phyloP scores from a whole-genome alignment of 2,113 vertebrate species.

The Ahaetulla prasina region DNA sequence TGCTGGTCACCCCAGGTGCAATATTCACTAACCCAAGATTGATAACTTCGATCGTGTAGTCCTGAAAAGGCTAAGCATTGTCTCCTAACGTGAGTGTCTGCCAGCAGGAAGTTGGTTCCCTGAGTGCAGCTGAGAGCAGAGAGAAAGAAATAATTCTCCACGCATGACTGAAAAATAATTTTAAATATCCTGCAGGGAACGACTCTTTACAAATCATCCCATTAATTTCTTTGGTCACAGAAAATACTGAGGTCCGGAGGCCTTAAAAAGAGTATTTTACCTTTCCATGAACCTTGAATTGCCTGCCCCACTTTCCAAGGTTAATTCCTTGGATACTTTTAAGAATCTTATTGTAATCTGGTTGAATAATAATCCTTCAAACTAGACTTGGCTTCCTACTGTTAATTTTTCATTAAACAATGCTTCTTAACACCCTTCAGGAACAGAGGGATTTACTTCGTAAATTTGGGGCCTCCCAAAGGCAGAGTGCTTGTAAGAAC shows the following conservation, averaged over 20 bases:
- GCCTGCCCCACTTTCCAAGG: constrained; percentile 47
- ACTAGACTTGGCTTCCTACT: constrained; percentile 14
- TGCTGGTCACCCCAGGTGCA: neutral
- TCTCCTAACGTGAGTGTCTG: neutral
- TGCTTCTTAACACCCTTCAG: neutral
- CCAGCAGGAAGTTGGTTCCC: neutral
- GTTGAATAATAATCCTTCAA: constrained; percentile 17
- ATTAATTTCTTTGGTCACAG: neutral
- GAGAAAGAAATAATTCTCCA: neutral
- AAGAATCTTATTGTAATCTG: constrained; percentile 50
- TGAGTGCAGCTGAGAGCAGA: neutral
- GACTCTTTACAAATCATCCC: neutral
- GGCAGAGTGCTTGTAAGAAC: neutral
- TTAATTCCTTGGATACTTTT: constrained; percentile 44
- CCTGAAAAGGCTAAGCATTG: neutral
- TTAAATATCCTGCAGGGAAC: neutral
- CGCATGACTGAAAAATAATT: neutral
- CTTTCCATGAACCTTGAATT: rapidly evolving
- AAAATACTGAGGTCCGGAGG: neutral
- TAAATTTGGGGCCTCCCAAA: neutral
- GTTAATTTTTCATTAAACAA: constrained; percentile 18
- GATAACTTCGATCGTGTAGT: neutral
- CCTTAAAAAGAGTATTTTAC: neutral
- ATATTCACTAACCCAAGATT: neutral
- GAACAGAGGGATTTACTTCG: neutral